These are phyloP conservation scores for Hyaena hyaena DNA, from an alignment of 2,113 vertebrate species.

Conservation along the genomic window DNA sequence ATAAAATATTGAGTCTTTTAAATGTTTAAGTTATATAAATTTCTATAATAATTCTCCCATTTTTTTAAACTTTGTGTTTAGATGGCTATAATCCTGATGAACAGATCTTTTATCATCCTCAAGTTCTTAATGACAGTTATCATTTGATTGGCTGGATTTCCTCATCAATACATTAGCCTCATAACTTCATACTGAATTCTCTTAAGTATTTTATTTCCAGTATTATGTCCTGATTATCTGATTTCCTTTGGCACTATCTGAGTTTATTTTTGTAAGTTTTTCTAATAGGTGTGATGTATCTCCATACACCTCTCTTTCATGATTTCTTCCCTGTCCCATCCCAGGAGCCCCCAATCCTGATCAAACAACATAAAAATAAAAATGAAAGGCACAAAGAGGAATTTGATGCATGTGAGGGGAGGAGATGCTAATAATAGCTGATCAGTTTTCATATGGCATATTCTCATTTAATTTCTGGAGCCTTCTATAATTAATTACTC, in stretches of 20 bases:
- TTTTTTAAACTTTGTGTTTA: background rate
- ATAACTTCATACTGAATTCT: background rate
- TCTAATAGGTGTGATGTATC: background rate
- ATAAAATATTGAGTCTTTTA: background rate
- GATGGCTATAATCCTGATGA: background rate
- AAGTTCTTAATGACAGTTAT: background rate
- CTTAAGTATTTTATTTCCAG: background rate
- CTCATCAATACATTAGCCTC: background rate
- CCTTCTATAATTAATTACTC: background rate
- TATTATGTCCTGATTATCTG: background rate
- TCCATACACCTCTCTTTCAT: background rate
- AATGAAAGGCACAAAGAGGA: background rate
- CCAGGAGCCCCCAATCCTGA: background rate
- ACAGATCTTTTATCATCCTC: background rate
- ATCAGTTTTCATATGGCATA: background rate
- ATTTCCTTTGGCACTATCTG: background rate
- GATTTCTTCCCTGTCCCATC: accelerated
- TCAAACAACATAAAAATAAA: background rate
- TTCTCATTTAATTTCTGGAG: background rate
- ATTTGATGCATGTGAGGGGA: background rate
- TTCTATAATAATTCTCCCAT: background rate
- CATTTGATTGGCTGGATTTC: background rate
- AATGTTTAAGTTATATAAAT: background rate
- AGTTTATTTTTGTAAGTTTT: background rate
- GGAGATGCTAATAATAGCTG: background rate